Conservation (phyloP, 30 jellyfish, hydroid and myxozoan species). For the Aurelia aurita complex sp. Pacific region DNA sequence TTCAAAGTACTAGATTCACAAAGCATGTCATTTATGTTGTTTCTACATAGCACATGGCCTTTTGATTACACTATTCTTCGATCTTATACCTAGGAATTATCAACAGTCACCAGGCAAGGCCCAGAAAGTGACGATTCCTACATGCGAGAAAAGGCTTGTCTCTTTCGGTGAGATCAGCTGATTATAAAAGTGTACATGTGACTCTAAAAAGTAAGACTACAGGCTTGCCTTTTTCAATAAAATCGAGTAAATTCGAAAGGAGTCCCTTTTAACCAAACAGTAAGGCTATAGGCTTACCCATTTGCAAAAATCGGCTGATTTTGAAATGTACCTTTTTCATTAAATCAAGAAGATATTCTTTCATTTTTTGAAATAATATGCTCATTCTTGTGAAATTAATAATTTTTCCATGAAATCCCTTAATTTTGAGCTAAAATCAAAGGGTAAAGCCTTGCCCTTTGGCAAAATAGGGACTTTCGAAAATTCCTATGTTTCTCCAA, state of each 20-base stretch:
- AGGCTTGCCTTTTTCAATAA: too few relatives aligned
- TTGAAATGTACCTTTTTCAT: neutral
- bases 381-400: too few relatives aligned
- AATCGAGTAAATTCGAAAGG: too few relatives aligned
- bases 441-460: neutral
- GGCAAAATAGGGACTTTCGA: neutral
- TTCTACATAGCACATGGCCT: too few relatives aligned
- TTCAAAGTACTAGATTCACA: too few relatives aligned
- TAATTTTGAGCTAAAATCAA: neutral
- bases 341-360: neutral
- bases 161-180: neutral
- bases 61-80: neutral
- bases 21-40: too few relatives aligned
- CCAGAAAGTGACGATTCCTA: too few relatives aligned
- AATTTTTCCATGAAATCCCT: neutral
- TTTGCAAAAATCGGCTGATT: neutral
- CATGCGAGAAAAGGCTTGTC: neutral
- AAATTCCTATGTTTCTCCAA: neutral
- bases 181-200: too few relatives aligned
- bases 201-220: too few relatives aligned
- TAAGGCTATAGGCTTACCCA: neutral
- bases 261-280: neutral
- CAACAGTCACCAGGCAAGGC: too few relatives aligned
- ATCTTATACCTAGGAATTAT: too few relatives aligned
- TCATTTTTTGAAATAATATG: too few relatives aligned